Evolutionary conservation across 2,888 invertebrate genomes (phyloP).

Genomic region (Anodontia alba): DNA sequence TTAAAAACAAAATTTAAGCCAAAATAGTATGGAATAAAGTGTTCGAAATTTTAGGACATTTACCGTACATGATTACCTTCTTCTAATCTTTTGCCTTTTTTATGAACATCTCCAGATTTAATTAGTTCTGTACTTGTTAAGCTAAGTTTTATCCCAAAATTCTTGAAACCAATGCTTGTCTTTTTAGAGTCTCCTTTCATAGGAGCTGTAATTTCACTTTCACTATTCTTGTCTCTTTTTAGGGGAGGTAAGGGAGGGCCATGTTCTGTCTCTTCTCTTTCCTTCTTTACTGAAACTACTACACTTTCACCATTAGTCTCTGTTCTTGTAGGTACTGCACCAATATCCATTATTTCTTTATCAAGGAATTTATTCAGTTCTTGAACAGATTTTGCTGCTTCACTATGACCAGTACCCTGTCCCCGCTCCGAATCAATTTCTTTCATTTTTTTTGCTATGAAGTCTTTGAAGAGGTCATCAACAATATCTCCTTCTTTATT

Average conservation of each 20-base stretch:
- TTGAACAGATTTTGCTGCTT: slow-evolving; percentile 63
- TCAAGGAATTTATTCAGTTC: slow-evolving; percentile 76
- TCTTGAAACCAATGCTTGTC: slow-evolving; percentile 55
- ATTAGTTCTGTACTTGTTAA: slow-evolving; percentile 67
- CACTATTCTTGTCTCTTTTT: background rate
- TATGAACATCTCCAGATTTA: slow-evolving; percentile 59
- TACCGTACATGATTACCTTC: too few species aligned
- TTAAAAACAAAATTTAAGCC: too few species aligned
- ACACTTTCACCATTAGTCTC: background rate
- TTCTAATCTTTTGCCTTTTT: slow-evolving; percentile 62
- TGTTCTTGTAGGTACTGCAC: background rate
- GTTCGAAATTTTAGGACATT: too few species aligned
- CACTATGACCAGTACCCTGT: slow-evolving; percentile 14
- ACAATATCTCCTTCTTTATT: slow-evolving; percentile 64
- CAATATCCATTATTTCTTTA: slow-evolving; percentile 69
- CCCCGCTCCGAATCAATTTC: slow-evolving; percentile 58
- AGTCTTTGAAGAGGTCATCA: slow-evolving; percentile 78
- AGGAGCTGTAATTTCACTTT: background rate
- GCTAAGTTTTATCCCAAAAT: slow-evolving; percentile 66
- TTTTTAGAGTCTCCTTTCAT: slow-evolving; percentile 33
- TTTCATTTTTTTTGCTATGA: slow-evolving; percentile 71
- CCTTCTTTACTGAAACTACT: background rate
- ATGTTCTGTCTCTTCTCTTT: background rate
- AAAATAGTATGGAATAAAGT: too few species aligned
- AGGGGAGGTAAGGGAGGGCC: background rate